Evolutionary conservation across 1,140 invertebrate genomes (phyloP), one percentile per base, ranked within the genome.

Genomic region (Drosophila nigromelanica): DNA sequence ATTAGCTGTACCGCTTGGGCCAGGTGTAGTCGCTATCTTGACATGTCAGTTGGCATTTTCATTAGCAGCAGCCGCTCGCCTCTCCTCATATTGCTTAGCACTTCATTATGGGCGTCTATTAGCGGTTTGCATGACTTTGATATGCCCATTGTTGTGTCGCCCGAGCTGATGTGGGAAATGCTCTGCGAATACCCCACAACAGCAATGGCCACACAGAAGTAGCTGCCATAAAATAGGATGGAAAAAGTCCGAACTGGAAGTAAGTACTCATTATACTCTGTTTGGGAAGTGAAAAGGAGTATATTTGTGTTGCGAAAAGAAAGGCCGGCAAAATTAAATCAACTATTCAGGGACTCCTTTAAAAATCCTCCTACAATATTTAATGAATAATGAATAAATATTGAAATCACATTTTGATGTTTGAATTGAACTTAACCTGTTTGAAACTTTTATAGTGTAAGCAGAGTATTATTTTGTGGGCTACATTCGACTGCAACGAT

Each of bases 41-140:
- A 78, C 67, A 78, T 67, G 76, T 8, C 27, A 62, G 35, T 62
- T 50, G 73, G 73, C 58, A 59, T 61, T 86, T 87, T 86, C 81
- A 86, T 86, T 86, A 87, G 63, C 67, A 50, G 27, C 27, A 51
- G 7, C 48, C 42, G 14, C n/a, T 66, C 30, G 4, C 50, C 51
- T 40, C 62, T 76, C 51, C 27, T 81, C 59, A 76, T 80, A 78
- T 72, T 69, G 69, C 75, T 63, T 74, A 87, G 77, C 83, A 82
- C 75, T 86, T 89, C 68, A 86, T 86, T 86, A 79, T 47, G 75
- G 59, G 39, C 66, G 60, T 51, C 70, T 78, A 86, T 86, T 86
- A 86, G 78, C 77, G 77, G 51, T 11, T 54, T 39, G 54, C 54
- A 30, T 74, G 77, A 80, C 81, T 85, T 52, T 78, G 82, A 86